These are phyloP conservation scores for Hyposmocoma kahamanoa DNA, from an alignment of 1,140 invertebrate species.

Conservation along the genomic window DNA sequence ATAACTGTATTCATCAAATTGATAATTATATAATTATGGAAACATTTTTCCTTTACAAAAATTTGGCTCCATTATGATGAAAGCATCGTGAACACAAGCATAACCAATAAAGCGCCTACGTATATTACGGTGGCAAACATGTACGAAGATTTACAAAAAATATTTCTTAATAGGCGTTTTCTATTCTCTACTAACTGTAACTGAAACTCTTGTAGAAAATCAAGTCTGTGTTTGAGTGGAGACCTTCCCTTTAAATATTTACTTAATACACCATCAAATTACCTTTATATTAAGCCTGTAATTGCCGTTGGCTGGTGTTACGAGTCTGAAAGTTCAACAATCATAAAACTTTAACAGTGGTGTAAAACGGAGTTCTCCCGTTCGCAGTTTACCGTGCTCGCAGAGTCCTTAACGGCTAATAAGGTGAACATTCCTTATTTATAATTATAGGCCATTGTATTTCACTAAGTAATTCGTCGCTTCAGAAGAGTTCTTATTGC, in stretches of 20 bases:
- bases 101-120: no score
- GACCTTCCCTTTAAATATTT: background rate
- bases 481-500: slow-evolving; percentile 2
- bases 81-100: no score
- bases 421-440: slow-evolving; percentile 26
- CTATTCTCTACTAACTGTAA: no score
- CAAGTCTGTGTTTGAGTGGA: background rate
- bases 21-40: no score
- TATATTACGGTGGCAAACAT: no score
- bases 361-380: slow-evolving; percentile 37
- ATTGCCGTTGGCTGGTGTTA: slow-evolving; percentile 19
- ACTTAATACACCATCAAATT: background rate
- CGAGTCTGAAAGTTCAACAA: slow-evolving; percentile 44
- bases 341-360: slow-evolving; percentile 45
- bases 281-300: slow-evolving; percentile 9
- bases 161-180: background rate
- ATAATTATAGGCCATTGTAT: slow-evolving; percentile 23
- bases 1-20: no score
- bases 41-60: no score
- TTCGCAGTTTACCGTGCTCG: slow-evolving; percentile 25
- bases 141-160: no score
- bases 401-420: slow-evolving; percentile 24
- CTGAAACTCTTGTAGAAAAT: background rate
- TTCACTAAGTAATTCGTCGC: slow-evolving; percentile 17
- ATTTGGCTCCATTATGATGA: no score